Conservation (phyloP, 2,888 invertebrate species). For the Phymatocera aterrima region DNA sequence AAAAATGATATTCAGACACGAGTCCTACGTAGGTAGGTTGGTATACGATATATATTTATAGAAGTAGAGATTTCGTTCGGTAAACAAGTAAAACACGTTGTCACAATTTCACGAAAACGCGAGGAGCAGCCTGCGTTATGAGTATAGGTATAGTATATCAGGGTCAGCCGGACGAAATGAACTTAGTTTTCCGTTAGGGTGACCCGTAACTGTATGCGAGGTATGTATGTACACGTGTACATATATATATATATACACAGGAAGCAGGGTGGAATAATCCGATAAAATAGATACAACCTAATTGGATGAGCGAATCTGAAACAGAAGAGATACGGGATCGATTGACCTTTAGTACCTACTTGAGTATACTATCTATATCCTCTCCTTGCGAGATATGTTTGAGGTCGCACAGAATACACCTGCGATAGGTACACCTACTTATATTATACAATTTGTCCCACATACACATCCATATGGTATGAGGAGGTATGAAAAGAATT, state of each 20-base stretch:
- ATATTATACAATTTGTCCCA: no score
- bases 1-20: no score
- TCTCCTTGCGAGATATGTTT: neutral
- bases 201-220: no score
- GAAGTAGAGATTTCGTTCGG: neutral
- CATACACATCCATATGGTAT: neutral
- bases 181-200: slow-evolving; percentile 20
- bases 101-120: neutral
- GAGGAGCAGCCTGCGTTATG: neutral
- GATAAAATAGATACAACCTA: slow-evolving; percentile 46
- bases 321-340: slow-evolving; percentile 23
- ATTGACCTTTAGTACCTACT: neutral
- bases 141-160: no score
- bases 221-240: no score
- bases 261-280: slow-evolving; percentile 12
- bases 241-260: no score
- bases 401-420: neutral
- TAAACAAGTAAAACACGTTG: neutral
- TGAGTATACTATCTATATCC: neutral
- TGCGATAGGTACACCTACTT: neutral
- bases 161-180: slow-evolving; percentile 5
- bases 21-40: no score
- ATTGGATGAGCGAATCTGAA: slow-evolving; percentile 48
- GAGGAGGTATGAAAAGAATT: neutral
- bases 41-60: no score